Base-by-base conservation (phyloP, 2,797 vertebrate species). In the Siniperca scherzeri region DNA sequence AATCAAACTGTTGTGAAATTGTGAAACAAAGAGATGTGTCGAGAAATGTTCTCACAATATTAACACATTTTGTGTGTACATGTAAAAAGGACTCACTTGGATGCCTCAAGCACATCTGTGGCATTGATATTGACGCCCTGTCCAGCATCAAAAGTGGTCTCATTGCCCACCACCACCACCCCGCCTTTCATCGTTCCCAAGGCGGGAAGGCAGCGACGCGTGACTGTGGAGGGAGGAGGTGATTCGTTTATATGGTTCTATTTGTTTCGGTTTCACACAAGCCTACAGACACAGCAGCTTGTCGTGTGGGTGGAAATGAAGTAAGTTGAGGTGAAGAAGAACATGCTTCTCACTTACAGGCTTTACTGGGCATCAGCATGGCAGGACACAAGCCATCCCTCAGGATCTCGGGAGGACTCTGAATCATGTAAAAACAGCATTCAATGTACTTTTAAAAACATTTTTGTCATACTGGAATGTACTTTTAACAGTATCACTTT, bases 41-140 rank as follows among this genome's bases (percentile, higher is more conserved):
- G 44, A 56, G 42, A 25, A 8, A 44, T 46, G 1, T 57, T 36
- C 30, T 25, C 21, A 42, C 30, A 3, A 22, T 40, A 42, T 9
- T 10, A 50, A 30, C 27, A 66, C 27, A 42, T 52, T 17, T 3
- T 64, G 38, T 36, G n/a, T 62, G 13, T 68, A 5, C 10, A 38
- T 3, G 25, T 5, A 13, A 44, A 62, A 3, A 17, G 0, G 33
- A 92, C 96, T 93, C 83, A 99, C 98, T 96, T 99, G 70, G 97
- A 97, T 0, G 97, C 98, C 16, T 98, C 97, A 77, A 98, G 92
- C 72, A 99, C 94, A 0, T 98, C 97, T 0, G 96, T 96, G 85
- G 97, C 95, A 7, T 97, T 98, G 77, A 96, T 27, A 36, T 0
- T 92, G 0, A 0, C 5, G 1, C 95, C 95, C 0, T 0, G 27